Evolutionary conservation across 2,888 invertebrate species (phyloP).

Genomic region (Temnothorax ravouxi): DNA sequence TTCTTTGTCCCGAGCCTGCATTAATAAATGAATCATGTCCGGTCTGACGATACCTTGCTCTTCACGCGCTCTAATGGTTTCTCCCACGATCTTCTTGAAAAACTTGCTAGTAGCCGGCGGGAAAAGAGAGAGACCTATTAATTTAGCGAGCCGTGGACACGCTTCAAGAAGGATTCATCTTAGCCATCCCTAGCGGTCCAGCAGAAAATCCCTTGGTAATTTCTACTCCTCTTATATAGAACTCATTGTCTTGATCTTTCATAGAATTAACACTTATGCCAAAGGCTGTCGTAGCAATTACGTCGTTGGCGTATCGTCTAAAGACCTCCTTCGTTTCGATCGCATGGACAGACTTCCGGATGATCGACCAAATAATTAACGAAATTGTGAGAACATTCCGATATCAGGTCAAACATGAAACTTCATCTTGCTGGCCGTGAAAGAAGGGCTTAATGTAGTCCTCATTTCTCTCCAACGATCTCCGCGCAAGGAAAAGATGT

Average conservation of each 20-base stretch:
- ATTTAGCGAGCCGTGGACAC: neutral
- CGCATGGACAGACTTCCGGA: too few relatives aligned
- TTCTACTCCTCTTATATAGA: neutral
- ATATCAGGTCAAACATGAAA: too few relatives aligned
- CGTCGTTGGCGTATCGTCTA: neutral
- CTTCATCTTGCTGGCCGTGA: too few relatives aligned
- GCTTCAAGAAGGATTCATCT: neutral
- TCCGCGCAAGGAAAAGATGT: too few relatives aligned
- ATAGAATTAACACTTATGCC: neutral
- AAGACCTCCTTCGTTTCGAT: too few relatives aligned
- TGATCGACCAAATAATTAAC: too few relatives aligned
- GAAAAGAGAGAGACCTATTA: neutral
- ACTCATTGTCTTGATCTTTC: neutral
- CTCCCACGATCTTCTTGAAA: neutral
- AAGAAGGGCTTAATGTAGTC: too few relatives aligned
- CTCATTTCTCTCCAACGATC: too few relatives aligned
- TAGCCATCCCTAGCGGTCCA: neutral
- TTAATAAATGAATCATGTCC: conserved; percentile 81
- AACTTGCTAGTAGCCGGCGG: neutral
- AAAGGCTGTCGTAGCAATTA: neutral
- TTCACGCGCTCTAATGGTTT: neutral
- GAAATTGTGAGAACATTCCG: too few relatives aligned
- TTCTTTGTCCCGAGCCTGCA: conserved; percentile 84
- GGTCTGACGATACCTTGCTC: neutral
- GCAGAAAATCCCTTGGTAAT: neutral